A percentile compares a stretch with the other conserved stretches of the same genome.
Evolutionary conservation across 2,888 invertebrate genomes (phyloP).

Genomic region (Drosophila infuscata): DNA sequence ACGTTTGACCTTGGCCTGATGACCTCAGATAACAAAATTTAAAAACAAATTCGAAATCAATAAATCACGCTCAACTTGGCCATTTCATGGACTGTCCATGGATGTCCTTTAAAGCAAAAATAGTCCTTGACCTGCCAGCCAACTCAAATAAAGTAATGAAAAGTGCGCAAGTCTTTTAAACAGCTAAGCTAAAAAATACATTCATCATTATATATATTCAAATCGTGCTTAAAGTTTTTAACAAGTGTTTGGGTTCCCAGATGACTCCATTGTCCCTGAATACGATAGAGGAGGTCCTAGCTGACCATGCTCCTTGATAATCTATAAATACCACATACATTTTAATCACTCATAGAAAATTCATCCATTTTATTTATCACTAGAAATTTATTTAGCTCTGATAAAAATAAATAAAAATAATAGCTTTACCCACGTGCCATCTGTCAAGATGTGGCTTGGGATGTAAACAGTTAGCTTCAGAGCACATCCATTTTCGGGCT

Average conservation of each 20-base stretch:
- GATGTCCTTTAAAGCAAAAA: neutral
- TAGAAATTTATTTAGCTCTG: neutral
- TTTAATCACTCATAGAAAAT: neutral
- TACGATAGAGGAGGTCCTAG: neutral
- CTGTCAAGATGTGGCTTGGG: conserved; percentile 5
- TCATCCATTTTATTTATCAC: neutral
- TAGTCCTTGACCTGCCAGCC: neutral
- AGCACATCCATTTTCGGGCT: conserved; percentile 43
- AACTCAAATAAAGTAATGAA: neutral
- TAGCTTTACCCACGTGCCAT: conserved; percentile 7
- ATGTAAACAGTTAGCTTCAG: conserved; percentile 2
- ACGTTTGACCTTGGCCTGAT: neutral
- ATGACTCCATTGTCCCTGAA: neutral
- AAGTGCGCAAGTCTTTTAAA: neutral
- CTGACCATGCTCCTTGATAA: neutral
- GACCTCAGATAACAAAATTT: neutral
- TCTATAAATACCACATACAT: neutral
- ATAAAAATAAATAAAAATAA: neutral
- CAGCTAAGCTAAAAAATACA: neutral
- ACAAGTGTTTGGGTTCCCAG: neutral
- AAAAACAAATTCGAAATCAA: neutral
- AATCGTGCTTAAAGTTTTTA: neutral
- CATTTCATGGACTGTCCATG: neutral
- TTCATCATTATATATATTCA: neutral
- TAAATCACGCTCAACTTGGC: neutral